phyloP scores from a whole-genome alignment of 2,888 invertebrate species.

The Papilio gigon region DNA sequence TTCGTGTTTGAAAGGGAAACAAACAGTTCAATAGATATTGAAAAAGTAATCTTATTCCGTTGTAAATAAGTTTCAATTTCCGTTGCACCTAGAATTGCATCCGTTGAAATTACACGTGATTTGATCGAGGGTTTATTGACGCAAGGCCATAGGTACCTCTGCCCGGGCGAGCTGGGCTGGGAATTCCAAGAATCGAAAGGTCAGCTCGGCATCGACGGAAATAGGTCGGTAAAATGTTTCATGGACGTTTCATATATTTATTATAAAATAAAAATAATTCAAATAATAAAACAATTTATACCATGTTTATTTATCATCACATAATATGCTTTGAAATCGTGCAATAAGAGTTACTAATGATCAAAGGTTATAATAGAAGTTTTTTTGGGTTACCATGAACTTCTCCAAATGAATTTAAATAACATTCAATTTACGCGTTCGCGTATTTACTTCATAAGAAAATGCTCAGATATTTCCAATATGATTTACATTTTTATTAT shows the following conservation, averaged over 20 bases:
- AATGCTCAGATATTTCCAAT: no score
- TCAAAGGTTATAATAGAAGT: no score
- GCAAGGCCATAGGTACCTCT: constrained; percentile 13
- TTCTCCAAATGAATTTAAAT: no score
- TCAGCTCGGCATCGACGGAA: neutral
- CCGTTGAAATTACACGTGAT: constrained; percentile 9
- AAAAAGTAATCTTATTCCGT: neutral
- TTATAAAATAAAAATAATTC: neutral
- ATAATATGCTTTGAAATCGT: no score
- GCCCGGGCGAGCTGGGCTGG: constrained; percentile 21
- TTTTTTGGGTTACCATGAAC: no score
- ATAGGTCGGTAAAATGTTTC: neutral
- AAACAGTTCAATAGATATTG: neutral
- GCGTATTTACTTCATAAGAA: no score
- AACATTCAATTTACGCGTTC: no score
- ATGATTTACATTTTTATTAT: no score
- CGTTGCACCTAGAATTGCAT: neutral
- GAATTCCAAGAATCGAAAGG: constrained; percentile 18
- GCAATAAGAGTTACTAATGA: no score
- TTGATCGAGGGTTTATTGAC: constrained; percentile 14
- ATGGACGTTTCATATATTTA: neutral
- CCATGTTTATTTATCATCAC: no score
- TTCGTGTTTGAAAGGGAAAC: constrained; percentile 13
- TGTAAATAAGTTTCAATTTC: neutral
- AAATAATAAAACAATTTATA: neutral